These are phyloP conservation scores for Choreutis nemorana DNA, from an alignment of 2,888 invertebrate genomes.

Conservation along the genomic window DNA sequence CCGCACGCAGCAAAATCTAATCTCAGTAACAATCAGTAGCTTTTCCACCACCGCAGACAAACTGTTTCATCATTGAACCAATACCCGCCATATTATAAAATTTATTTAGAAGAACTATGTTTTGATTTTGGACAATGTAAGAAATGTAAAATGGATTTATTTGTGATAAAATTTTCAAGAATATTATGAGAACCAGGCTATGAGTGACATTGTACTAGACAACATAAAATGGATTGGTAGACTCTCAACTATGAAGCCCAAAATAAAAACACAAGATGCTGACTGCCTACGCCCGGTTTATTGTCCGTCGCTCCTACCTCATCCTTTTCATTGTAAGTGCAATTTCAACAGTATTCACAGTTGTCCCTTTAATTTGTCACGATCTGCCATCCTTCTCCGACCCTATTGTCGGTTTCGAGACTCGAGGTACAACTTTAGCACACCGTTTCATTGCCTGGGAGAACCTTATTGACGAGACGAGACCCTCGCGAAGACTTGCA, in stretches of 20 bases:
- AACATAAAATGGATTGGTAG: slow-evolving; percentile 42
- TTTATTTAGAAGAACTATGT: too few relatives aligned
- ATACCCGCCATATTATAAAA: too few relatives aligned
- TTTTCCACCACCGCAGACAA: too few relatives aligned
- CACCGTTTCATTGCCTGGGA: slow-evolving; percentile 84
- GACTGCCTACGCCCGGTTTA: slow-evolving; percentile 55
- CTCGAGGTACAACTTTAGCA: slow-evolving; percentile 86
- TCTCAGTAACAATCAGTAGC: too few relatives aligned
- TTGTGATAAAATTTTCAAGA: too few relatives aligned
- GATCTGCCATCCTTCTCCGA: slow-evolving; percentile 81
- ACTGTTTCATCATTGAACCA: too few relatives aligned
- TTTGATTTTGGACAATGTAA: too few relatives aligned
- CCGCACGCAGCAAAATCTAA: too few relatives aligned
- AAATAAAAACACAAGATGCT: slow-evolving; percentile 46
- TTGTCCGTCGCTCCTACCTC: slow-evolving; percentile 55
- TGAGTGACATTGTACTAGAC: too few relatives aligned
- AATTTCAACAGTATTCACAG: slow-evolving; percentile 43
- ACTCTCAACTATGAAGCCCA: slow-evolving; percentile 39
- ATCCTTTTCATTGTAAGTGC: slow-evolving; percentile 42
- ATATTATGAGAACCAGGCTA: too few relatives aligned
- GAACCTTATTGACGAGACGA: slow-evolving; percentile 80
- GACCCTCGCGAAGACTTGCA: slow-evolving; percentile 72
- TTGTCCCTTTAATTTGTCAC: slow-evolving; percentile 46
- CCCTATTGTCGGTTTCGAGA: slow-evolving; percentile 91
- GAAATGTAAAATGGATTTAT: too few relatives aligned